Evolutionary conservation across 2,888 invertebrate species (phyloP).

Genomic region (Cheilosia vulpina): DNA sequence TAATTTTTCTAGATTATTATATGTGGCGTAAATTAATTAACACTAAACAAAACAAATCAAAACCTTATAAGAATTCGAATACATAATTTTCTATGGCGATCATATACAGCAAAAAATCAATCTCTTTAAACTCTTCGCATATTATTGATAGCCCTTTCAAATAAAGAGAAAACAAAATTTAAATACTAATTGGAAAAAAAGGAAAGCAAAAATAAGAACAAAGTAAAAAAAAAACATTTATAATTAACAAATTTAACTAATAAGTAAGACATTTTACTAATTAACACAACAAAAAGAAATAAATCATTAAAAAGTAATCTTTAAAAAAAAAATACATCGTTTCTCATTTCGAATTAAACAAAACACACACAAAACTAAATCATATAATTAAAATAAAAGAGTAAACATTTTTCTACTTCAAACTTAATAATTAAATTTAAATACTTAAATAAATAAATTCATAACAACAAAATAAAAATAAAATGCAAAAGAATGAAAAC

Average conservation of each 20-base stretch:
- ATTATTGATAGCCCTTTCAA: slow-evolving; percentile 45
- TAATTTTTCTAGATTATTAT: slow-evolving; percentile 53
- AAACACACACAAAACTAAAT: slow-evolving; percentile 52
- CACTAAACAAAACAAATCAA: slow-evolving; percentile 52
- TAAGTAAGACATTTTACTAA: slow-evolving; percentile 74
- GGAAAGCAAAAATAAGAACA: slow-evolving; percentile 36
- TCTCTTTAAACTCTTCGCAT: slow-evolving; percentile 54
- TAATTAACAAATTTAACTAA: slow-evolving; percentile 63
- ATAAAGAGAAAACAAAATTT: slow-evolving; percentile 30
- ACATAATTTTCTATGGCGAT: slow-evolving; percentile 56
- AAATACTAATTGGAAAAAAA: slow-evolving; percentile 40
- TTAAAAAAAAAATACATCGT: slow-evolving; percentile 31
- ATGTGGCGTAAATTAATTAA: slow-evolving; percentile 57
- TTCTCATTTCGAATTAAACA: slow-evolving; percentile 59
- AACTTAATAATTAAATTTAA: slow-evolving; percentile 77
- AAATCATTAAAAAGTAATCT: slow-evolving; percentile 53
- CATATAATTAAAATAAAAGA: slow-evolving; percentile 56
- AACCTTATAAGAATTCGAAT: slow-evolving; percentile 44
- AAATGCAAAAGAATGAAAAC: slow-evolving; percentile 41
- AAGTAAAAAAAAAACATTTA: slow-evolving; percentile 42
- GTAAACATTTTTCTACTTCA: slow-evolving; percentile 75
- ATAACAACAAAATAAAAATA: slow-evolving; percentile 41
- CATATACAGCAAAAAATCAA: slow-evolving; percentile 30
- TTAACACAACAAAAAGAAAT: slow-evolving; percentile 46
- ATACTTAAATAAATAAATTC: slow-evolving; percentile 67